Base-by-base conservation (phyloP, 2,888 invertebrate genomes). In the Chloromyia formosa region DNA sequence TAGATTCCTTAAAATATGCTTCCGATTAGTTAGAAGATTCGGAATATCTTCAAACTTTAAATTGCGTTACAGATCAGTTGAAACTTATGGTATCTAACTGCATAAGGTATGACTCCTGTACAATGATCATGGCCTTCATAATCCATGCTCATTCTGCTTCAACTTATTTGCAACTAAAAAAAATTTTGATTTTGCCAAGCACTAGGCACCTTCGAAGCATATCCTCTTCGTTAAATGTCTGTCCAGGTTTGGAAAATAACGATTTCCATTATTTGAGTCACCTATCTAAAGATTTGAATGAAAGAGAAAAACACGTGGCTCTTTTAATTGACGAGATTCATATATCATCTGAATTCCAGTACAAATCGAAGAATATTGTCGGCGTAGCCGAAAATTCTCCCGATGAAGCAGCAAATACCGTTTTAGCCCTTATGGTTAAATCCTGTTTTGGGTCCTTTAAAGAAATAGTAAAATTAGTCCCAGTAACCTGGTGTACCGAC, bases 391-490 rank as follows among this genome's bases (percentile, higher is more conserved):
- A 53, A 53, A 53, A 53, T 53, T 16, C n/a, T 7, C 7, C 7
- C 16, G 18, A 53, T 53, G 53, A 12, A 53, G 53, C 5, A 5
- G n/a, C n/a, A n/a, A n/a, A 18, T 10, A 53, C 53, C 12, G 53
- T 53, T 5, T n/a, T 16, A 53, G n/a, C 53, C 5, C 12, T 53
- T 18, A 53, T 53, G 53, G 18, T 14, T 1, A 53, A 53, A 14
- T 1, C 53, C 4, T 16, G n/a, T 53, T 53, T 53, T 53, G 53
- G 53, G 5, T 4, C 53, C 5, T 53, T 53, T 53, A 53, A 53
- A 53, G 53, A 53, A 53, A 53, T 53, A 16, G 53, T 53, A 53
- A 53, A 53, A 53, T 18, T 53, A 16, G 18, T 53, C n/a, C 53
- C 53, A 12, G 53, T 53, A 16, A 14, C 18, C 12, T 14, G 16